phyloP scores from a whole-genome alignment of 2,888 invertebrate genomes.

The Acrobasis suavella region DNA sequence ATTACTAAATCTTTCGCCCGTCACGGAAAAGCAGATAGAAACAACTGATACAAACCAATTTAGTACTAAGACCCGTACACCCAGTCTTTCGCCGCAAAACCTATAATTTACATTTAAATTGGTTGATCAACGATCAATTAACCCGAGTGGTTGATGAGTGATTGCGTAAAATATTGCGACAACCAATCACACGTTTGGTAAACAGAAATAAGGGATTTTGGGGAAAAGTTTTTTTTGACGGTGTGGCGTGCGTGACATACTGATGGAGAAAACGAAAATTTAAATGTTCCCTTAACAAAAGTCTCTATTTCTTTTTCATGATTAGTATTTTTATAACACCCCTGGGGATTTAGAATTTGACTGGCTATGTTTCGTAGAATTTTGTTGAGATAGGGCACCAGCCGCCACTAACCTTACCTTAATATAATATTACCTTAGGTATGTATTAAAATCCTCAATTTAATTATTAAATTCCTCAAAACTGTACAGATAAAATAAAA shows the following conservation, averaged over 20 bases:
- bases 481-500: no score
- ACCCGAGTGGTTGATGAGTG: not conserved
- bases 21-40: not conserved
- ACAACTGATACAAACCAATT: not conserved
- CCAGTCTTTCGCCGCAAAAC: conserved; percentile 14
- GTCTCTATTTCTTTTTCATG: no score
- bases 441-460: no score
- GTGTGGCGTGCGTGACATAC: not conserved
- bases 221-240: not conserved
- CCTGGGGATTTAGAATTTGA: no score
- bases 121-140: conserved; percentile 14
- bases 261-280: not conserved
- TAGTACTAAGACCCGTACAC: not conserved
- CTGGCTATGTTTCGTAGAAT: no score
- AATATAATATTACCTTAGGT: no score
- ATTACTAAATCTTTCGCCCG: not conserved
- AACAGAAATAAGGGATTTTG: not conserved
- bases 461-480: no score
- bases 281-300: no score
- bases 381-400: no score
- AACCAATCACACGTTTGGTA: not conserved
- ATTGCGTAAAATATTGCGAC: not conserved
- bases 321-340: no score
- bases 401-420: no score
- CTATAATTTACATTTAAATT: conserved; percentile 18